Evolutionary conservation across 2,113 vertebrate genomes (phyloP).

Genomic region (Siphamia tubifer): DNA sequence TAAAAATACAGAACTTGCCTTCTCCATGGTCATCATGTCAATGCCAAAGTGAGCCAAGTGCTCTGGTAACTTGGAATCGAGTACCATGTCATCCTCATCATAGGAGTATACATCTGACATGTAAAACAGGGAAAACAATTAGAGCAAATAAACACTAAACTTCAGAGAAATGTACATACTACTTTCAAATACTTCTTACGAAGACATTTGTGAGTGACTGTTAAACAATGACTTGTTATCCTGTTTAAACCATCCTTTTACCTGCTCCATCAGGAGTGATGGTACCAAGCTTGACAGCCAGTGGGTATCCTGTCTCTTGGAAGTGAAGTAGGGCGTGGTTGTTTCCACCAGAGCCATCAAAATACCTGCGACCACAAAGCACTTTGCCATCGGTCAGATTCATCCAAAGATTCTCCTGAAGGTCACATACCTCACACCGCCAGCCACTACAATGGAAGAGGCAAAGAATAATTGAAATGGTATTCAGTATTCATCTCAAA

Average conservation of each 20-base stretch:
- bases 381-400: slow-evolving; percentile 96
- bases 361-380: slow-evolving; percentile 94
- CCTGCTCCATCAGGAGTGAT: slow-evolving; percentile 97
- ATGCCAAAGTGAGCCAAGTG: slow-evolving; percentile 96
- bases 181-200: no score
- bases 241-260: slow-evolving; percentile 48
- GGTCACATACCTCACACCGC: slow-evolving; percentile 94
- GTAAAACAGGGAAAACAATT: neutral
- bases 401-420: slow-evolving; percentile 97
- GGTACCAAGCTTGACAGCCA: slow-evolving; percentile 97
- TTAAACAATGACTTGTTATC: no score
- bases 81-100: slow-evolving; percentile 97
- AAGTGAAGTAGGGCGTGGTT: slow-evolving; percentile 94
- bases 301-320: slow-evolving; percentile 88
- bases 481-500: neutral
- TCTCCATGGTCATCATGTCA: slow-evolving; percentile 99
- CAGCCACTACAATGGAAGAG: slow-evolving; percentile 83
- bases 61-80: slow-evolving; percentile 93
- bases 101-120: slow-evolving; percentile 94
- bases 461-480: neutral
- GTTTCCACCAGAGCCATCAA: slow-evolving; percentile 96
- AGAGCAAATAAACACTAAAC: neutral
- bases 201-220: no score
- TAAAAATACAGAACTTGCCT: slow-evolving; percentile 74
- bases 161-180: neutral